Conservation (phyloP, 2,888 invertebrate genomes). For the Megaustenia siamemsis region DNA sequence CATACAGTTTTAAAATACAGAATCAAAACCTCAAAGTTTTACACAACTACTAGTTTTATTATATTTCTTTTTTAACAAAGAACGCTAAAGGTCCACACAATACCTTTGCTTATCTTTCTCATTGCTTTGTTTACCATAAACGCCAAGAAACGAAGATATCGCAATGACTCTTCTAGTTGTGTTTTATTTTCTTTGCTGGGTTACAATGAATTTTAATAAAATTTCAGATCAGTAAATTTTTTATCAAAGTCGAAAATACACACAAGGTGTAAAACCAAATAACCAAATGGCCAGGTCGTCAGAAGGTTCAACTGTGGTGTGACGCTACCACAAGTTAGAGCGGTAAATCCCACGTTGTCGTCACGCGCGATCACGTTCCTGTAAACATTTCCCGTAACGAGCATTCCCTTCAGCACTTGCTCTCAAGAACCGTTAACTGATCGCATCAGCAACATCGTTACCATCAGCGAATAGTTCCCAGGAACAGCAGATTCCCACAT, state of each 20-base stretch:
- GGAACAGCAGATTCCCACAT: neutral
- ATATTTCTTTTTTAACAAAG: no score
- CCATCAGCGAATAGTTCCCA: neutral
- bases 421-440: slow-evolving; percentile 19
- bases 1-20: no score
- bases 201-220: neutral
- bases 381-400: slow-evolving; percentile 37
- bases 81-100: no score
- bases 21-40: no score
- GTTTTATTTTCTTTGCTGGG: no score
- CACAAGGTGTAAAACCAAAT: neutral
- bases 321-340: neutral
- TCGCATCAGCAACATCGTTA: slow-evolving; percentile 31
- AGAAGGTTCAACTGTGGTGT: neutral
- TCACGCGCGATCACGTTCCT: slow-evolving; percentile 42
- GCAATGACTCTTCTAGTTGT: no score
- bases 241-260: no score
- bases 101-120: no score
- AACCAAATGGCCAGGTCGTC: neutral
- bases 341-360: slow-evolving; percentile 11
- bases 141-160: no score
- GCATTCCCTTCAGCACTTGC: neutral
- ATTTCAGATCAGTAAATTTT: neutral
- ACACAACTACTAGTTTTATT: no score
- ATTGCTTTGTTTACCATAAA: no score